Evolutionary conservation across 2,113 vertebrate genomes (phyloP).

Genomic region (Datnioides undecimradiatus): DNA sequence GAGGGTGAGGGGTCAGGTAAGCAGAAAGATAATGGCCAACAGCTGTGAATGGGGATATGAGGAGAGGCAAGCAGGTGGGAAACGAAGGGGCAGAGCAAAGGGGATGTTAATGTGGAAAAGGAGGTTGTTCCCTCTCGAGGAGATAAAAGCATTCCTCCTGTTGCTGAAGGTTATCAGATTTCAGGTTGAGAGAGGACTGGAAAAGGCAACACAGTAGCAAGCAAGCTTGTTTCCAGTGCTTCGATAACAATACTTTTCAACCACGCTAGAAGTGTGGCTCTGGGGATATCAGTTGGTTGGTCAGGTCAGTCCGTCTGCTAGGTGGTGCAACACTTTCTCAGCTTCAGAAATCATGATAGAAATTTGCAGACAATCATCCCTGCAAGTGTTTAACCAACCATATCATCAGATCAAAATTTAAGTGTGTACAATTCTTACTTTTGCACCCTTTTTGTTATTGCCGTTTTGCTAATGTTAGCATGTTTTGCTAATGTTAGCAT

Average conservation of each 20-base stretch:
- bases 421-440: too few species aligned
- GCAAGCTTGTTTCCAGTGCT: slow-evolving; percentile 6
- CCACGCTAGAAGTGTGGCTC: not conserved
- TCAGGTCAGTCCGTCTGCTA: not conserved
- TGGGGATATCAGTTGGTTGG: not conserved
- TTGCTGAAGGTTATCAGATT: slow-evolving; percentile 84
- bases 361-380: too few species aligned
- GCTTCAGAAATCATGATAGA: too few species aligned
- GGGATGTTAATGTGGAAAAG: slow-evolving; percentile 68
- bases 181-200: slow-evolving; percentile 51
- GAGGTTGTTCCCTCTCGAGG: slow-evolving; percentile 54
- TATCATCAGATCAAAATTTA: too few species aligned
- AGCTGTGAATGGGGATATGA: slow-evolving; percentile 77
- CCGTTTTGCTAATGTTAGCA: too few species aligned
- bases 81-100: slow-evolving; percentile 50
- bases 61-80: slow-evolving; percentile 75
- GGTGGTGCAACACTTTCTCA: not conserved
- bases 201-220: slow-evolving; percentile 12
- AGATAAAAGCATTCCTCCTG: slow-evolving; percentile 81
- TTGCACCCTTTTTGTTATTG: too few species aligned
- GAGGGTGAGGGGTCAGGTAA: slow-evolving; percentile 73
- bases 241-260: slow-evolving; percentile 4
- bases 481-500: too few species aligned
- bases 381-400: too few species aligned
- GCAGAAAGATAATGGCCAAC: slow-evolving; percentile 64